Conservation (phyloP, 1,140 invertebrate genomes). For the Phocides pigmalion region DNA sequence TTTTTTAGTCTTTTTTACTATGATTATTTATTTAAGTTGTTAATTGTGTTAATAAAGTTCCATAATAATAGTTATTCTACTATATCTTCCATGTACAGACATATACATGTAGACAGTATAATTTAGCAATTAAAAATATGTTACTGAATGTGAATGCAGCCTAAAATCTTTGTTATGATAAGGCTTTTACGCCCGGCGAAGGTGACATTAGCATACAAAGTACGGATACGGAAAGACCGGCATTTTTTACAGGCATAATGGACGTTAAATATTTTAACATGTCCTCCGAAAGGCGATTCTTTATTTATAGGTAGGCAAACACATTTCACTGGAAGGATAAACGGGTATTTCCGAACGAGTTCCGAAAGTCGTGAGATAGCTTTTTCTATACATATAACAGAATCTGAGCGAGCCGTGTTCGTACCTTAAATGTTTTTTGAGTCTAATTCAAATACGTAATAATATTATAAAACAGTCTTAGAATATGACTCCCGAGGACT, state of each 20-base stretch:
- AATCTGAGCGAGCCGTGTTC: too few relatives aligned
- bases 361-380: slow-evolving; percentile 15
- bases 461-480: too few relatives aligned
- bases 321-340: slow-evolving; percentile 13
- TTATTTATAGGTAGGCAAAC: slow-evolving; percentile 27
- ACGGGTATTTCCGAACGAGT: slow-evolving; percentile 3
- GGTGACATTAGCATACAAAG: slow-evolving; percentile 30
- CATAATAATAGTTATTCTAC: too few relatives aligned
- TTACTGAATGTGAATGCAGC: neutral
- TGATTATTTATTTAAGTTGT: too few relatives aligned
- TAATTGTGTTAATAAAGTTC: too few relatives aligned
- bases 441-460: too few relatives aligned
- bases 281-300: slow-evolving; percentile 21
- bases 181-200: neutral
- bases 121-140: neutral
- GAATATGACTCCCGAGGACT: too few relatives aligned
- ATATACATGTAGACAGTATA: too few relatives aligned
- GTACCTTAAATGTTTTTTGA: too few relatives aligned
- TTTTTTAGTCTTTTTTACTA: too few relatives aligned
- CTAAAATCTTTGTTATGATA: slow-evolving; percentile 18
- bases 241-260: slow-evolving; percentile 25
- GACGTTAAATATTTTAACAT: slow-evolving; percentile 30
- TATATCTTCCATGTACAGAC: too few relatives aligned
- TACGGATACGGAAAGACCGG: slow-evolving; percentile 4
- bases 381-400: too few relatives aligned